A percentile compares a stretch with the other conserved stretches of the same genome.
phyloP scores from a whole-genome alignment of 2,888 invertebrate genomes.

The Tenthredo livida region DNA sequence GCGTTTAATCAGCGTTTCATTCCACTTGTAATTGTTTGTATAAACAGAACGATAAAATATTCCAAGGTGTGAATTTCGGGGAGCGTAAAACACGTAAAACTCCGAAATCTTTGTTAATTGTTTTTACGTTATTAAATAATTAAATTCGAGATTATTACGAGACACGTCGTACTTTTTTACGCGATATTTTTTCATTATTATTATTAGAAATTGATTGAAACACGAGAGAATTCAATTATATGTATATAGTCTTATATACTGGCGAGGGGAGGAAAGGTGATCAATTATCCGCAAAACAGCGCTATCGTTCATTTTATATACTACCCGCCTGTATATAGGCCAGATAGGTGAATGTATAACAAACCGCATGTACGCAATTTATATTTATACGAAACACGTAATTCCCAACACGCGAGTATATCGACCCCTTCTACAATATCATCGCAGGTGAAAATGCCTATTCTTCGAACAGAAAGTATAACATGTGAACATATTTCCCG shows the following conservation, averaged over 20 bases:
- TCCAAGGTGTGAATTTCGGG: background rate
- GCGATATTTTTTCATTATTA: background rate
- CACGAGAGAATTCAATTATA: conserved; percentile 8
- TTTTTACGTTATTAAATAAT: background rate
- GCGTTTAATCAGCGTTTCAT: background rate
- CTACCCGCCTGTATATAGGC: background rate
- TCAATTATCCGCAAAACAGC: background rate
- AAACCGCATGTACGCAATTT: background rate
- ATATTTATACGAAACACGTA: background rate
- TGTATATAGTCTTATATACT: too few relatives aligned
- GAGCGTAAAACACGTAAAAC: background rate
- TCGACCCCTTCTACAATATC: background rate
- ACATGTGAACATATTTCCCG: background rate
- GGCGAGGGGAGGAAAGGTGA: too few relatives aligned
- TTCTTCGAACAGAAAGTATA: background rate
- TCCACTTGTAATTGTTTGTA: background rate
- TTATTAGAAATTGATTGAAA: background rate
- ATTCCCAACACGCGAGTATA: background rate
- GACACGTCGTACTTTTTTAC: background rate
- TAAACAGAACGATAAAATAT: background rate
- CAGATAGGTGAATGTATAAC: background rate
- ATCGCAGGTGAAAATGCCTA: background rate
- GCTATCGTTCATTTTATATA: background rate
- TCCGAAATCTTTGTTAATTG: background rate
- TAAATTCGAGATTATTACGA: background rate